Percentiles rank a stretch among this genome's conserved stretches.
Evolutionary conservation across 2,888 invertebrate species (phyloP).

Genomic region (Flabesymbios commensalis): DNA sequence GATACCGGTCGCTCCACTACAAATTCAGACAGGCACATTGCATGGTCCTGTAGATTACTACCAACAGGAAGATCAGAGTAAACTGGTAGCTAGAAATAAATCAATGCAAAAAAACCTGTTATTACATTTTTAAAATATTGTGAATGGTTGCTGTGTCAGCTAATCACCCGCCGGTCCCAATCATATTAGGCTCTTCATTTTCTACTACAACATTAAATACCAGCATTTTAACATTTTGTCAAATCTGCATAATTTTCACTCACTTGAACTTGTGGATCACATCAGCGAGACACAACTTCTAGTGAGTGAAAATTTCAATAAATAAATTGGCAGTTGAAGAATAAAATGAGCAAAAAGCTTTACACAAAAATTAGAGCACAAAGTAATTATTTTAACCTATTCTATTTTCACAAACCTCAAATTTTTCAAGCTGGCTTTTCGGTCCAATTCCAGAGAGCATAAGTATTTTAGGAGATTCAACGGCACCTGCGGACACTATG

Average conservation of each 20-base stretch:
- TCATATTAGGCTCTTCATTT: no score
- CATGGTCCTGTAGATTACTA: conserved; percentile 35
- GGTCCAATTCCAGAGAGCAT: conserved; percentile 61
- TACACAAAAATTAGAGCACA: not conserved
- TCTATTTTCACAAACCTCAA: conserved; percentile 59
- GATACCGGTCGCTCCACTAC: conserved; percentile 13
- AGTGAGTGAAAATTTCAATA: no score
- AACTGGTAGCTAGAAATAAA: conserved; percentile 28
- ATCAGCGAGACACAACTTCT: no score
- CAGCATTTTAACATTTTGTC: no score
- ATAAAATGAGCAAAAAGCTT: not conserved
- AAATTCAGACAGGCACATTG: conserved; percentile 24
- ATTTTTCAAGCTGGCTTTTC: conserved; percentile 47
- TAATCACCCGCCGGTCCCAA: no score
- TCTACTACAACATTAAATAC: no score
- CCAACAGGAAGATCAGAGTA: conserved; percentile 42
- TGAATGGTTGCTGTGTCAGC: no score
- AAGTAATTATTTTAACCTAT: not conserved
- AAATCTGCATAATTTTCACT: no score
- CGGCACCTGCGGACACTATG: conserved; percentile 57
- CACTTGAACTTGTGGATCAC: no score
- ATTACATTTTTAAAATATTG: no score
- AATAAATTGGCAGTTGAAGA: no score
- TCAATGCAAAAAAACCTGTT: no score
- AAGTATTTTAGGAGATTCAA: conserved; percentile 58